phyloP scores from a whole-genome alignment of 2,113 vertebrate species.

The Gorsachius goisagi region DNA sequence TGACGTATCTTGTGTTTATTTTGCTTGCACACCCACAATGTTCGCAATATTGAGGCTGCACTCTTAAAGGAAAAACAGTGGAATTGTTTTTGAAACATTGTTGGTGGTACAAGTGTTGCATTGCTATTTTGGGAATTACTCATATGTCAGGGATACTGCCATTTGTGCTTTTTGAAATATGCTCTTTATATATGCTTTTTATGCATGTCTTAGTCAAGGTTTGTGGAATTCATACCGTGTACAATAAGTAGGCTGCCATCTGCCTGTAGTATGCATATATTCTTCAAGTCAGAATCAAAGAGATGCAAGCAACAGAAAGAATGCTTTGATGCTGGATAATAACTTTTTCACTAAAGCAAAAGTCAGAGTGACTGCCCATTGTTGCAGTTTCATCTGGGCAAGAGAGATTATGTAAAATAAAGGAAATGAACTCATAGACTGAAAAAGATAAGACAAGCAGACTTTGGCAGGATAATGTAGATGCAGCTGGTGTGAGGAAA shows the following conservation, averaged over 20 bases:
- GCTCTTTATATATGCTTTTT: not conserved
- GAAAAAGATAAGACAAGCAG: not conserved
- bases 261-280: not conserved
- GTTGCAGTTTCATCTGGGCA: not conserved
- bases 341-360: not conserved
- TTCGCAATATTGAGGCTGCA: not conserved
- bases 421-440: not conserved
- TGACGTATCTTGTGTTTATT: not conserved
- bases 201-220: not conserved
- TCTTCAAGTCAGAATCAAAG: conserved; percentile 17
- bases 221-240: not conserved
- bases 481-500: not conserved
- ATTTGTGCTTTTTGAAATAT: not conserved
- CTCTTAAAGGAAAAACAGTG: not conserved
- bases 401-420: not conserved
- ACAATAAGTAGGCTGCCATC: not conserved
- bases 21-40: not conserved
- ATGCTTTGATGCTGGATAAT: conserved; percentile 37
- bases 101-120: not conserved
- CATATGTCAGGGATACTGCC: not conserved
- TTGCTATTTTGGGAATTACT: not conserved
- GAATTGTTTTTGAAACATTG: not conserved
- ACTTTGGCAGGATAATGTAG: not conserved
- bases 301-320: not conserved
- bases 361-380: not conserved